Evolutionary conservation across 2,888 invertebrate genomes (phyloP).

Genomic region (Drosophila quinaria): DNA sequence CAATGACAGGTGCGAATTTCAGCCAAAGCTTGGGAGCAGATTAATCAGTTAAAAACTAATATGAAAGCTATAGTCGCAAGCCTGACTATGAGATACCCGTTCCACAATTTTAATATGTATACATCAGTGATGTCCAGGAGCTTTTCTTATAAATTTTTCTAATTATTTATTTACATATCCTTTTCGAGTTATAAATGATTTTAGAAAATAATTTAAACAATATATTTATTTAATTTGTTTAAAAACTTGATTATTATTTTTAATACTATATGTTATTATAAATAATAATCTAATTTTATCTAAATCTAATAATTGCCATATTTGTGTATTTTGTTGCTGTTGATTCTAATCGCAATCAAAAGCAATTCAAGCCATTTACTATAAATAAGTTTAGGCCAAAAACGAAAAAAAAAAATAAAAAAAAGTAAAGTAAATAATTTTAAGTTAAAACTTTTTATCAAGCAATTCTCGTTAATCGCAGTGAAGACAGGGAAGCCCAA

Average conservation of each 20-base stretch:
- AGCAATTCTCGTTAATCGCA: constrained; percentile 42
- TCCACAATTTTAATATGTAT: background rate
- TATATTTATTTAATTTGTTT: background rate
- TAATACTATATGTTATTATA: background rate
- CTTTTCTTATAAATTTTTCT: no score
- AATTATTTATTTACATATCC: no score
- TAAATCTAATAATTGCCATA: no score
- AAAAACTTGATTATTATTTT: background rate
- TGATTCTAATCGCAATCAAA: no score
- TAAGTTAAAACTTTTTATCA: constrained; percentile 35
- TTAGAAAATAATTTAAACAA: no score
- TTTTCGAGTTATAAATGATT: no score
- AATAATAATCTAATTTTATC: no score
- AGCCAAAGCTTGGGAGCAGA: background rate
- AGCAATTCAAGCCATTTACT: background rate
- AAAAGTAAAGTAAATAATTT: constrained; percentile 22
- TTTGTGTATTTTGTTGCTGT: background rate
- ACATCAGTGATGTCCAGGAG: no score
- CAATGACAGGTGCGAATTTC: constrained; percentile 4
- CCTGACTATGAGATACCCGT: background rate
- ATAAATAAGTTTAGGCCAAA: background rate
- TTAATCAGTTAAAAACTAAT: background rate
- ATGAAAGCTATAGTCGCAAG: background rate
- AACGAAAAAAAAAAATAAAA: background rate
- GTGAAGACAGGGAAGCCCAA: background rate